Conservation (phyloP, 2,113 vertebrate genomes). For the Mola mola region DNA sequence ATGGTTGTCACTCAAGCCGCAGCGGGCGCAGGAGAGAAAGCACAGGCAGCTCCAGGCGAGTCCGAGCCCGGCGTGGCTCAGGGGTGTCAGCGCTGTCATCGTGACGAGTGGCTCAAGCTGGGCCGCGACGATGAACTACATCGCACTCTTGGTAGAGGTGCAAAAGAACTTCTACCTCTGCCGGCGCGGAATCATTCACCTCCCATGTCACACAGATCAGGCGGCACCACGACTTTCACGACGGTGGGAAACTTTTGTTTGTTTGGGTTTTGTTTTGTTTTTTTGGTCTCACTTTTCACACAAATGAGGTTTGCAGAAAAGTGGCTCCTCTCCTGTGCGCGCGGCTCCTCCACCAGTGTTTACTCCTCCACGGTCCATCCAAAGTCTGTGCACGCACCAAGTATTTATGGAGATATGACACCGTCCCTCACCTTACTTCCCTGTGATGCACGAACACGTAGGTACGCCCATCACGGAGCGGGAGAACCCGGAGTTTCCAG, state of each 20-base stretch:
- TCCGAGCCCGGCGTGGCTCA: conserved; percentile 83
- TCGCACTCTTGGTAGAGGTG: conserved; percentile 44
- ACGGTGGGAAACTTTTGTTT: conserved; percentile 11
- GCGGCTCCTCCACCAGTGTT: conserved; percentile 37
- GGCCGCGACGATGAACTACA: conserved; percentile 64
- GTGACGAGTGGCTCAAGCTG: conserved; percentile 56
- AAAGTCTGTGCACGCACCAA: conserved; percentile 47
- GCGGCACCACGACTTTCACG: conserved; percentile 26
- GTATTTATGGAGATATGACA: conserved; percentile 72
- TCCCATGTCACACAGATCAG: conserved; percentile 37
- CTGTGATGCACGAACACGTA: conserved; percentile 56
- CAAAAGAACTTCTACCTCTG: conserved; percentile 25
- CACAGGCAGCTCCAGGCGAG: conserved; percentile 91
- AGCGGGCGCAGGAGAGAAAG: conserved; percentile 87
- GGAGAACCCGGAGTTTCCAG: conserved; percentile 53
- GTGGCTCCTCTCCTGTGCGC: conserved; percentile 41
- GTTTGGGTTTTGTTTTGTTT: neutral
- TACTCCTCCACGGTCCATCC: conserved; percentile 67
- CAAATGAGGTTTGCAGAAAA: conserved; percentile 33
- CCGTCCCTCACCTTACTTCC: conserved; percentile 72
- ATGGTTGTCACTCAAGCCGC: conserved; percentile 92
- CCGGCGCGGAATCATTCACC: conserved; percentile 45
- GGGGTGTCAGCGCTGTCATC: conserved; percentile 86
- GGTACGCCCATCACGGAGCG: conserved; percentile 69
- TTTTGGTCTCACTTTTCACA: conserved; percentile 6